A percentile compares a stretch with the other conserved stretches of the same genome.
Conservation (phyloP, 2,888 invertebrate genomes). For the Acholoe squamosa region DNA sequence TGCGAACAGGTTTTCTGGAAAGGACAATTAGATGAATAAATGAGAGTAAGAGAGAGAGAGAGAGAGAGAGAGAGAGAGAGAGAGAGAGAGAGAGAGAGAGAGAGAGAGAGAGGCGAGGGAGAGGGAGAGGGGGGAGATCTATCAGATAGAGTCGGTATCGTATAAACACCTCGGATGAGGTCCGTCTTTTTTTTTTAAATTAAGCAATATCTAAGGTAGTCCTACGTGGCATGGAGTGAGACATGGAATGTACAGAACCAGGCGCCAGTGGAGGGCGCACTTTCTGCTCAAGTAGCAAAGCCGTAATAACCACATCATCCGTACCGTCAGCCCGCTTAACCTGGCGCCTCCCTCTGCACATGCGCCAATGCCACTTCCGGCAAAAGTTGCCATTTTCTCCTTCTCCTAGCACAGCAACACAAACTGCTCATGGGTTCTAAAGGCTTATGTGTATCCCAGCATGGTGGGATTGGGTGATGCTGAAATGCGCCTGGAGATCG, state of each 20-base stretch:
- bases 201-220: too few relatives aligned
- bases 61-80: too few relatives aligned
- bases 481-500: neutral
- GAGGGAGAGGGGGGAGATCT: too few relatives aligned
- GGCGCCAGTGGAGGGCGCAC: neutral
- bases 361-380: conserved; percentile 41
- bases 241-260: neutral
- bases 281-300: neutral
- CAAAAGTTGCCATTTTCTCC: neutral
- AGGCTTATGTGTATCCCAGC: neutral
- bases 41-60: too few relatives aligned
- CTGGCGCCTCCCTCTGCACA: neutral
- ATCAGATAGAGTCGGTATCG: too few relatives aligned
- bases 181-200: too few relatives aligned
- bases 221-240: neutral
- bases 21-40: too few relatives aligned
- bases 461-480: neutral
- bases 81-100: too few relatives aligned
- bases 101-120: too few relatives aligned
- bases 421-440: neutral
- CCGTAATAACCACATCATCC: conserved; percentile 23
- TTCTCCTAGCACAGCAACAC: neutral
- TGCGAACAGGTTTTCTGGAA: too few relatives aligned
- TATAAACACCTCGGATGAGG: too few relatives aligned
- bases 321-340: neutral